Percentiles rank a stretch among this genome's conserved stretches.
These are phyloP conservation scores for Orchesella cincta DNA, from an alignment of 1,140 invertebrate genomes.

Conservation along the genomic window DNA sequence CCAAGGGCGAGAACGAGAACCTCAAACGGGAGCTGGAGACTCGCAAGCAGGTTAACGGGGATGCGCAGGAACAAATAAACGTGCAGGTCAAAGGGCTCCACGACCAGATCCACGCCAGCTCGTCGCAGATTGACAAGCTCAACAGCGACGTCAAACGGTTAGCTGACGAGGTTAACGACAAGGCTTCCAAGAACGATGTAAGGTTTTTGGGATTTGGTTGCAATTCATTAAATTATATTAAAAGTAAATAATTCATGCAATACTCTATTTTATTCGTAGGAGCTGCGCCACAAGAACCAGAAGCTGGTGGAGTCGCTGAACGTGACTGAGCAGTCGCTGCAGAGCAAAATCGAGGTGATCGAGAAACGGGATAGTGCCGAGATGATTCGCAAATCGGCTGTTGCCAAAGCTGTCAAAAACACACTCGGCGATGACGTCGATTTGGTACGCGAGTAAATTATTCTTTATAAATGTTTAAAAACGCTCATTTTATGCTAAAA, in stretches of 20 bases:
- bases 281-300: conserved; percentile 38
- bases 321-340: conserved; percentile 37
- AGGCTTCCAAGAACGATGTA: conserved; percentile 39
- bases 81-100: background rate
- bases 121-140: background rate
- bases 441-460: background rate
- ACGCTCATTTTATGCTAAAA: background rate
- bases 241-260: conserved; percentile 3
- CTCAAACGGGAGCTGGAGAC: background rate
- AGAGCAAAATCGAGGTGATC: background rate
- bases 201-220: background rate
- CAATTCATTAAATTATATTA: no score
- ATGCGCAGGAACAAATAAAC: background rate
- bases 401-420: background rate
- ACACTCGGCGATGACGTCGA: background rate
- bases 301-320: conserved; percentile 44
- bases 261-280: background rate
- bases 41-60: background rate
- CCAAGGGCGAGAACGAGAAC: background rate
- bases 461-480: no score
- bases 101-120: background rate
- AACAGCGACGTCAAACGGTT: conserved; percentile 30
- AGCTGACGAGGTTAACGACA: background rate
- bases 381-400: background rate
- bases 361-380: background rate